Evolutionary conservation across 2,113 vertebrate species (phyloP), one percentile per base, ranked within the genome.

Genomic region (Triplophysa siluroides): DNA sequence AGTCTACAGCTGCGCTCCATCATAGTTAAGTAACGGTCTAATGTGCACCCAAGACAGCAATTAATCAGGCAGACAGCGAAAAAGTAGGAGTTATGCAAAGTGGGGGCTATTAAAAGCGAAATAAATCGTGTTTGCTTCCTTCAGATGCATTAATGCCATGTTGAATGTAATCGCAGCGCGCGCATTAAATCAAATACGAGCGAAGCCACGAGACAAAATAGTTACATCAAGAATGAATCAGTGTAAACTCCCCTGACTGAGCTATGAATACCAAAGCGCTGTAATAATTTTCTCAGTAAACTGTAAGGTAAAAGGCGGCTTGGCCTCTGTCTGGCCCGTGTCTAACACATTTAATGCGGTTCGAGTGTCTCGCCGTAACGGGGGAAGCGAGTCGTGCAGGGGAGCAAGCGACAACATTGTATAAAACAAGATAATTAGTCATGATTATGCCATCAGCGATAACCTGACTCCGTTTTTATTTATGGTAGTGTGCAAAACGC

Each of bases 1-100:
- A 71, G 70, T 33, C 65, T 43, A 50, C 63, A 81, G 78, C 83
- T 79, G 62, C 68, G 78, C 78, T 86, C 71, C 52, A 45, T 86
- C 29, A 33, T 84, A 66, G 81, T 80, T 88, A 88, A 88, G 68
- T 50, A 85, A 82, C 69, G 81, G 64, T 82, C 52, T 70, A 33
- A 10, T 62, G 76, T 29, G 63, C 72, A 73, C 72, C 60, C 65
- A 12, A 43, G 77, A 87, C 85, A 71, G 38, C 81, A 84, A 78
- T 76, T 80, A 88, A 88, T 89, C 84, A 90, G 47, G 81, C 79
- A 65, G 83, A 86, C 85, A 76, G 85, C 83, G 65, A 78, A 84
- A 75, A 76, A 86, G 83, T 85, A 87, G 77, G 83, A 86, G 87
- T 84, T 78, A 89, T 83, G 82, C 80, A 88, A 89, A 87, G 86